phyloP scores from a whole-genome alignment of 2,113 vertebrate species.

The Solenodon paradoxus region DNA sequence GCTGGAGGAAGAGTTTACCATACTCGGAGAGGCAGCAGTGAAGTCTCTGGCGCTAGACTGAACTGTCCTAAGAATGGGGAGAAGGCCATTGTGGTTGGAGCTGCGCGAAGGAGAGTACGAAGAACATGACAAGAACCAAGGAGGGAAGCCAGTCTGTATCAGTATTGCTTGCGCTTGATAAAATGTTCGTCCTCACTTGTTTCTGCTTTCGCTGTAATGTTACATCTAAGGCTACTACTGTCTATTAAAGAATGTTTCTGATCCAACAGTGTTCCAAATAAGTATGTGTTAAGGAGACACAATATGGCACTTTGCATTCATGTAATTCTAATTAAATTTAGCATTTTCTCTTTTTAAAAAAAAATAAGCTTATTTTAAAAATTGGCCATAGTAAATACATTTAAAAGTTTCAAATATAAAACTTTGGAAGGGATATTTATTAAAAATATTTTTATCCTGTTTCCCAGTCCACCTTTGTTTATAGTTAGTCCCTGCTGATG shows the following conservation, averaged over 20 bases:
- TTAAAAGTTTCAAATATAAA: not conserved
- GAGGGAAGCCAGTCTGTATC: not conserved
- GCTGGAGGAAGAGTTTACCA: not conserved
- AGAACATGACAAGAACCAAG: not conserved
- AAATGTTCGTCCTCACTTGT: not conserved
- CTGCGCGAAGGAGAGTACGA: not conserved
- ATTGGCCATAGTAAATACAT: not conserved
- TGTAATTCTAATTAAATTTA: not conserved
- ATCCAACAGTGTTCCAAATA: not conserved
- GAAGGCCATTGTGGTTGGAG: not conserved
- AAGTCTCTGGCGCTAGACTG: not conserved
- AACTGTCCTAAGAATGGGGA: not conserved
- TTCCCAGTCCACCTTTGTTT: not conserved
- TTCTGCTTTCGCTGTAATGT: not conserved
- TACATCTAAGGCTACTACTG: not conserved
- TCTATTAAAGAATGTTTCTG: not conserved
- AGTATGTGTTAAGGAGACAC: not conserved
- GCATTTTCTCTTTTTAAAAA: not conserved
- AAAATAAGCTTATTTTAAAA: not conserved
- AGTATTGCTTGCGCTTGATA: not conserved
- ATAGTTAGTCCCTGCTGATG: not conserved
- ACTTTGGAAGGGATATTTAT: not conserved
- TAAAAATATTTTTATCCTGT: not conserved
- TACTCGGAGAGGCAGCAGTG: not conserved
- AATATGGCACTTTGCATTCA: not conserved